A percentile compares a stretch with the other conserved stretches of the same genome.
Conservation (phyloP, 2,888 invertebrate species). For the Erebia aethiops region DNA sequence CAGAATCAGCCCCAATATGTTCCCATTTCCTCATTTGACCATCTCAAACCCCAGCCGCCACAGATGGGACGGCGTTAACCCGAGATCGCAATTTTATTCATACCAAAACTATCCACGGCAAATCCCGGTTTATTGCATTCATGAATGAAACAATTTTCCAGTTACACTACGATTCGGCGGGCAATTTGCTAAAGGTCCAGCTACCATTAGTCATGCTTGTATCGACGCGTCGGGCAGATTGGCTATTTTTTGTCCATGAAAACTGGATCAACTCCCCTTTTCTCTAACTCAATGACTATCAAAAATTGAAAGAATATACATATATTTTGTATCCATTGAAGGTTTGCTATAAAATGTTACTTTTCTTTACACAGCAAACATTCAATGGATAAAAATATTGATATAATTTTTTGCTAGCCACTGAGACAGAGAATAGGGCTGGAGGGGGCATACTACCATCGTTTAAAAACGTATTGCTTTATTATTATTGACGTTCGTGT, state of each 20-base stretch:
- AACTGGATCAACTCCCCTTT: conserved; percentile 47
- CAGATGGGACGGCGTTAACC: conserved; percentile 60
- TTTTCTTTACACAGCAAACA: too few species aligned
- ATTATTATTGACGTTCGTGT: too few species aligned
- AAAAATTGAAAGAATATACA: too few species aligned
- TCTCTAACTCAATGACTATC: too few species aligned
- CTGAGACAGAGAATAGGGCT: too few species aligned
- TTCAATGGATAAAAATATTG: too few species aligned
- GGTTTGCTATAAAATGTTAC: too few species aligned
- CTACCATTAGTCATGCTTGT: conserved; percentile 76
- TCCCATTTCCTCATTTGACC: conserved; percentile 16
- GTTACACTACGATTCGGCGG: conserved; percentile 70
- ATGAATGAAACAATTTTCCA: conserved; percentile 82
- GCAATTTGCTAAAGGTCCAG: conserved; percentile 74
- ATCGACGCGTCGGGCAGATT: conserved; percentile 69
- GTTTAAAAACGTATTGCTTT: too few species aligned
- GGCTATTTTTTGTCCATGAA: conserved; percentile 73
- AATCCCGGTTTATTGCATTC: conserved; percentile 72
- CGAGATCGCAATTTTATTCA: conserved; percentile 66
- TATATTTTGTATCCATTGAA: too few species aligned
- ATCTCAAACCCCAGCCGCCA: conserved; percentile 46
- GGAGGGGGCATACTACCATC: too few species aligned
- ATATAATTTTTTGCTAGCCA: too few species aligned
- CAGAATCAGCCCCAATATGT: too few species aligned
- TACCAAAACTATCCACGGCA: conserved; percentile 64